Percentiles rank a stretch among this genome's conserved stretches.
These are phyloP conservation scores for Eulemur rufifrons DNA, from an alignment of 2,113 vertebrate species.

Conservation along the genomic window DNA sequence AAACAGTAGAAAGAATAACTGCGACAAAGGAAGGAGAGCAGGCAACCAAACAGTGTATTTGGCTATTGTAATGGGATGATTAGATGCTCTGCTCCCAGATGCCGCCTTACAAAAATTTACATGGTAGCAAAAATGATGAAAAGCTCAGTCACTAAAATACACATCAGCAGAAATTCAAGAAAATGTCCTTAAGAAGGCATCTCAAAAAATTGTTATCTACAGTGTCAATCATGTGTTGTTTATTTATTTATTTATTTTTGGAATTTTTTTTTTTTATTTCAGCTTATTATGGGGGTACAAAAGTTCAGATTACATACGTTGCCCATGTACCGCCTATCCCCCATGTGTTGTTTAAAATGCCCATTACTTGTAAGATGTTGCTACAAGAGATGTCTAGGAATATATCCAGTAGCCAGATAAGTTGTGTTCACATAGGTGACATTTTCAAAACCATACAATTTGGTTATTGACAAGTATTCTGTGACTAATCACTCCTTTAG, in stretches of 20 bases:
- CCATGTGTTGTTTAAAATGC: fast-evolving
- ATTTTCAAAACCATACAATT: neutral
- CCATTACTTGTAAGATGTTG: neutral
- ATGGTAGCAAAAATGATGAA: neutral
- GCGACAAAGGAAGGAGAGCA: neutral
- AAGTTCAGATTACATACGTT: too few relatives aligned
- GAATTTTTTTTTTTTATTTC: too few relatives aligned
- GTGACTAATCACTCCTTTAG: neutral
- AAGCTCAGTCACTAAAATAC: neutral
- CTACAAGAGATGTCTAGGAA: neutral
- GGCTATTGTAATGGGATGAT: neutral
- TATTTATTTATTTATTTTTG: too few relatives aligned
- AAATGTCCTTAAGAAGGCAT: neutral
- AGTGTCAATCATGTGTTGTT: neutral
- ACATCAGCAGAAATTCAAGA: neutral
- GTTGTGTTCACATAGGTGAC: neutral
- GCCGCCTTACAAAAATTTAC: neutral
- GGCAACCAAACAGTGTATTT: neutral
- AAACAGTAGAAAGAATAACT: neutral
- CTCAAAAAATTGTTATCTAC: neutral
- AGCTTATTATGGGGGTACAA: too few relatives aligned
- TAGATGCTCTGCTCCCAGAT: neutral
- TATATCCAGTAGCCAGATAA: neutral
- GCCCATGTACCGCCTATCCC: too few relatives aligned
- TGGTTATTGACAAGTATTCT: neutral